These are phyloP conservation scores for Luehdorfia chinensis DNA, from an alignment of 1,140 invertebrate species.

Conservation along the genomic window DNA sequence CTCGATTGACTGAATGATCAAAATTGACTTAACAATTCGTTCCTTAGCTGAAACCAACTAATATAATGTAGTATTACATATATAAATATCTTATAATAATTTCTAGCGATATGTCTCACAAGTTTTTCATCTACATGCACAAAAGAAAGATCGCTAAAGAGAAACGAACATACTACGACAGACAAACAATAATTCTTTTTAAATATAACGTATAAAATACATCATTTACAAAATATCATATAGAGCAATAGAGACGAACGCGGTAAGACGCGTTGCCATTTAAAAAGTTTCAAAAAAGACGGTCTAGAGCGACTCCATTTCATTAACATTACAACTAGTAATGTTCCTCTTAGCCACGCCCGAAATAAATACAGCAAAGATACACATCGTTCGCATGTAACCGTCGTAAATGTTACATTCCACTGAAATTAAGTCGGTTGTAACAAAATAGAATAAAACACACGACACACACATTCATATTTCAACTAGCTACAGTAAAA, in stretches of 20 bases:
- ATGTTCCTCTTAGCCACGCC: not conserved
- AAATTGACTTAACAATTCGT: slow-evolving; percentile 62
- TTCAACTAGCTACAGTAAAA: slow-evolving; percentile 57
- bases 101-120: slow-evolving; percentile 66
- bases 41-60: slow-evolving; percentile 49
- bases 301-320: slow-evolving; percentile 11
- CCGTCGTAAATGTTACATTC: slow-evolving; percentile 4
- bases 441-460: slow-evolving; percentile 18
- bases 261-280: slow-evolving; percentile 19
- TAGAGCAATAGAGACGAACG: slow-evolving; percentile 30
- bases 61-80: slow-evolving; percentile 37
- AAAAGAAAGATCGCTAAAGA: slow-evolving; percentile 43
- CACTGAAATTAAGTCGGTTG: not conserved
- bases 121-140: slow-evolving; percentile 55
- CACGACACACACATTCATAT: slow-evolving; percentile 29
- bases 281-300: slow-evolving; percentile 68
- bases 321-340: not conserved
- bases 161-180: slow-evolving; percentile 45
- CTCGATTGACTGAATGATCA: slow-evolving; percentile 51
- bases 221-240: slow-evolving; percentile 64
- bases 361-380: not conserved
- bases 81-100: slow-evolving; percentile 53
- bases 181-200: slow-evolving; percentile 42
- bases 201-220: slow-evolving; percentile 69
- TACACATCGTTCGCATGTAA: not conserved